Conservation (phyloP, 2,113 vertebrate species). For the Lepus americanus region DNA sequence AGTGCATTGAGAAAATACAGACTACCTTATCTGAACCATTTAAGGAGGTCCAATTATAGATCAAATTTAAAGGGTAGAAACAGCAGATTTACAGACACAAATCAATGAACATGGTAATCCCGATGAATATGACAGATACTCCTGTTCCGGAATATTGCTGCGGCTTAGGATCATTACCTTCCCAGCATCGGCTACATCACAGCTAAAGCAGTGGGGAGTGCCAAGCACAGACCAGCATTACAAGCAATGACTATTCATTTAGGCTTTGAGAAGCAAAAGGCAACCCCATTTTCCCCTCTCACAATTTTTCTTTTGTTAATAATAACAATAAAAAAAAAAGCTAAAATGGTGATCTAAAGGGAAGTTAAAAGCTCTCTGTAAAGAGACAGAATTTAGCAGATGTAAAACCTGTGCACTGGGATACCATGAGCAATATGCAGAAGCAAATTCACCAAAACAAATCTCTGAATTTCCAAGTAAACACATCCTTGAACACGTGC, state of each 20-base stretch:
- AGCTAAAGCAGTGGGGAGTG: slow-evolving; percentile 89
- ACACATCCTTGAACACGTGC: slow-evolving; percentile 36
- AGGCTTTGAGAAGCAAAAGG: slow-evolving; percentile 82
- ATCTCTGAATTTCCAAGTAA: slow-evolving; percentile 52
- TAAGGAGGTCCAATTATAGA: slow-evolving; percentile 97
- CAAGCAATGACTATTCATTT: slow-evolving; percentile 89
- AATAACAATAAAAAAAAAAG: slow-evolving; percentile 70
- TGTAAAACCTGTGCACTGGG: slow-evolving; percentile 67
- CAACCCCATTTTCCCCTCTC: slow-evolving; percentile 76
- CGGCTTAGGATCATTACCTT: slow-evolving; percentile 95
- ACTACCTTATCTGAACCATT: slow-evolving; percentile 96
- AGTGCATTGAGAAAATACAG: slow-evolving; percentile 92
- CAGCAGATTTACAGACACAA: slow-evolving; percentile 96
- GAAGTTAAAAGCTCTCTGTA: slow-evolving; percentile 76
- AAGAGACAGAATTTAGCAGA: slow-evolving; percentile 71
- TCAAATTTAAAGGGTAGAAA: slow-evolving; percentile 92
- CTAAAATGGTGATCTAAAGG: slow-evolving; percentile 78
- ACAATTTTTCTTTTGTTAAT: slow-evolving; percentile 31
- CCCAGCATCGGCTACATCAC: slow-evolving; percentile 92
- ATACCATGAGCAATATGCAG: neutral
- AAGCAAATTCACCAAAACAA: slow-evolving; percentile 70
- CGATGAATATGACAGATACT: slow-evolving; percentile 96
- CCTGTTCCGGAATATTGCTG: slow-evolving; percentile 93
- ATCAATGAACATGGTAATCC: slow-evolving; percentile 96
- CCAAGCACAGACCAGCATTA: slow-evolving; percentile 87